Conservation (phyloP, 2,797 vertebrate species). For the Pygocentrus nattereri region DNA sequence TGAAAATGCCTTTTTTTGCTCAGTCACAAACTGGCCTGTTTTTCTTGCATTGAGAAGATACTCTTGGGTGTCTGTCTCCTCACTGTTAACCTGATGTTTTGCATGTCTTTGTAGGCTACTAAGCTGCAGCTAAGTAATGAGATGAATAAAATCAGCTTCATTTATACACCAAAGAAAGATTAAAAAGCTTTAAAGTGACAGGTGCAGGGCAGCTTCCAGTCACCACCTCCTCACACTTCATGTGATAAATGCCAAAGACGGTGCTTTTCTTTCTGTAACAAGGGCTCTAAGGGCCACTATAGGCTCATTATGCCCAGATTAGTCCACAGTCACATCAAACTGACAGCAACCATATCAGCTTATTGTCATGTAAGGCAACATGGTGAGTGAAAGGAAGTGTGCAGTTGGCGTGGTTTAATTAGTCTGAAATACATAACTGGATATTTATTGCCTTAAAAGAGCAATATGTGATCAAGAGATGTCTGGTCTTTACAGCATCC, state of each 20-base stretch:
- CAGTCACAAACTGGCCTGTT: neutral
- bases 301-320: constrained; percentile 25
- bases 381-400: neutral
- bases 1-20: no score
- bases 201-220: constrained; percentile 6
- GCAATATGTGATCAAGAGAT: neutral
- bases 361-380: constrained; percentile 24
- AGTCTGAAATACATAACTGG: neutral
- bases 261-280: constrained; percentile 28
- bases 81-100: constrained; percentile 8
- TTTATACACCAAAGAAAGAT: constrained; percentile 11
- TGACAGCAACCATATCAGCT: constrained; percentile 16
- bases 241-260: constrained; percentile 32
- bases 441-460: neutral
- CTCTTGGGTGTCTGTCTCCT: neutral
- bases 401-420: neutral
- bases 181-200: neutral
- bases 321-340: constrained; percentile 18
- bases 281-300: constrained; percentile 14
- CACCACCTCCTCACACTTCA: constrained; percentile 20
- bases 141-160: constrained; percentile 24
- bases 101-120: constrained; percentile 22
- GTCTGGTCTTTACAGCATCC: neutral
- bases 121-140: constrained; percentile 12
- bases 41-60: neutral